A percentile compares a stretch with the other conserved stretches of the same genome.
These are phyloP conservation scores for Apus apus DNA, from an alignment of 2,113 vertebrate species.

Conservation along the genomic window DNA sequence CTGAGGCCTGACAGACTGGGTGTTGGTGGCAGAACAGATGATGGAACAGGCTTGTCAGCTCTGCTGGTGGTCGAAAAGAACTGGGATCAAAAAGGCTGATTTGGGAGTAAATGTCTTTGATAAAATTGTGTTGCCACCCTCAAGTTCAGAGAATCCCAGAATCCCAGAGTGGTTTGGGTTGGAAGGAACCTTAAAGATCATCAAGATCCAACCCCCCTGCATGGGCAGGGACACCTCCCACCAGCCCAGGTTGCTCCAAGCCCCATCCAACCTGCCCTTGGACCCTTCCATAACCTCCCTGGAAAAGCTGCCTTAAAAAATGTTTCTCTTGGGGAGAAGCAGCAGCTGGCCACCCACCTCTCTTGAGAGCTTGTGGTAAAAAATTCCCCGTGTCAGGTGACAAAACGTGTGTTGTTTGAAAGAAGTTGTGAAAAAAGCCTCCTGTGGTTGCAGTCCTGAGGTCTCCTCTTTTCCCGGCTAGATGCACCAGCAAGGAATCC, in stretches of 20 bases:
- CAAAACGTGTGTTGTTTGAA: not conserved
- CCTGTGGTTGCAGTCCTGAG: not conserved
- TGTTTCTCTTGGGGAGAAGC: rapidly evolving
- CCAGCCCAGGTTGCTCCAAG: no score
- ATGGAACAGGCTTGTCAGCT: not conserved
- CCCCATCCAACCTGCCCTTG: no score
- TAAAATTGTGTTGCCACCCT: not conserved
- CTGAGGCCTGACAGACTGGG: not conserved
- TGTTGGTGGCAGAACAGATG: not conserved
- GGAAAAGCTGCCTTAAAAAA: not conserved
- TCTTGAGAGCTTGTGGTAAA: not conserved
- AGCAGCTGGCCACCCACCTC: not conserved
- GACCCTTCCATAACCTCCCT: no score
- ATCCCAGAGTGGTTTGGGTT: no score
- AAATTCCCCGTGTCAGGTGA: not conserved
- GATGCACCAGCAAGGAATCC: conserved; percentile 99
- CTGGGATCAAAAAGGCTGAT: not conserved
- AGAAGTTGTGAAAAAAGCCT: not conserved
- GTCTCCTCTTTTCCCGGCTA: conserved; percentile 36
- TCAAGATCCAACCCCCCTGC: no score
- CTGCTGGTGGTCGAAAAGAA: not conserved
- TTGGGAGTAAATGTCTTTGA: not conserved
- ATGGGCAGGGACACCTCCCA: no score
- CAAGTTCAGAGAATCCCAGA: no score
- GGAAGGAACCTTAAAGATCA: no score